Conservation (phyloP, 1,140 invertebrate species). For the Oncopodura yosiiana region DNA sequence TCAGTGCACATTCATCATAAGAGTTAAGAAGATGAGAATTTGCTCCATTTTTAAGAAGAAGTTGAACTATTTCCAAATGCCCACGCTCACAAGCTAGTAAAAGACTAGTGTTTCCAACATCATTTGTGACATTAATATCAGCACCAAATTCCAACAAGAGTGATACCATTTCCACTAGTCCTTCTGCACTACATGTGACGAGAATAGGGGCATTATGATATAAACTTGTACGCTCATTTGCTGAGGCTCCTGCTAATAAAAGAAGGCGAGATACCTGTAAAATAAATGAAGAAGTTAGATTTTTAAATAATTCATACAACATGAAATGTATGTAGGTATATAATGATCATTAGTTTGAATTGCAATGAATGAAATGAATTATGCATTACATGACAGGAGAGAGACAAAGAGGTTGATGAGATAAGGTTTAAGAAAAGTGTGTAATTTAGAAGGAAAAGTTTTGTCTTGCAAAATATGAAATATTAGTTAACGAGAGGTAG, state of each 20-base stretch:
- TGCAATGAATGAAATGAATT: not conserved
- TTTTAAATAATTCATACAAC: not conserved
- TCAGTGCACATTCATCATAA: constrained; percentile 73
- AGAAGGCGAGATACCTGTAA: constrained; percentile 75
- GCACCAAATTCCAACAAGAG: constrained; percentile 85
- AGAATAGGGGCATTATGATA: constrained; percentile 73
- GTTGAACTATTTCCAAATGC: constrained; percentile 73
- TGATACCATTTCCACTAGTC: constrained; percentile 74
- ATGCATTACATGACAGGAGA: no score
- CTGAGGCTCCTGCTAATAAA: constrained; percentile 77
- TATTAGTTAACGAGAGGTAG: no score
- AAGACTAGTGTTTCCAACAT: constrained; percentile 71
- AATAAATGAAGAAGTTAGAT: not conserved
- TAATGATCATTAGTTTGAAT: not conserved
- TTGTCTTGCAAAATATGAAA: no score
- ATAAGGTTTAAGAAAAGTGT: no score
- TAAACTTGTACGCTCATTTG: constrained; percentile 69
- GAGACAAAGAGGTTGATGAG: no score
- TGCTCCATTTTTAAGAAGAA: constrained; percentile 58
- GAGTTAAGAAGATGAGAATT: constrained; percentile 68
- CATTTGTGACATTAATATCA: constrained; percentile 76
- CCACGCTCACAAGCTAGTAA: constrained; percentile 70
- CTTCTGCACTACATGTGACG: constrained; percentile 79
- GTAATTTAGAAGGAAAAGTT: no score
- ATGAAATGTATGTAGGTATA: not conserved